A percentile compares a stretch with the other conserved stretches of the same genome.
phyloP scores from a whole-genome alignment of 2,113 vertebrate species.

The Mustelus asterias region DNA sequence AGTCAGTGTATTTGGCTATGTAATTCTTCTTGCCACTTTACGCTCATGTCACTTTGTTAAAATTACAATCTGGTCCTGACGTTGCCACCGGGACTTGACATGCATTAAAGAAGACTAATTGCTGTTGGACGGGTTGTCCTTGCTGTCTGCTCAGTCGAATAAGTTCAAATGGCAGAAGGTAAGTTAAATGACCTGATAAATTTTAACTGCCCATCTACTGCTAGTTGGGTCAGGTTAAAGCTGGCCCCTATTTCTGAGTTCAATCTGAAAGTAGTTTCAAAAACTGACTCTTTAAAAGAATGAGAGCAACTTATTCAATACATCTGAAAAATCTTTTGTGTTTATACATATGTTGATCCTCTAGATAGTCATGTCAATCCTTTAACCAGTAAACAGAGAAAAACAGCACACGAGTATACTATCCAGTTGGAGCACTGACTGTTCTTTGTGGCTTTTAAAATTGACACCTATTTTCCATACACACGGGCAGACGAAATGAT shows the following conservation, averaged over 20 bases:
- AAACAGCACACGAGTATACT: neutral
- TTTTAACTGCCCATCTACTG: neutral
- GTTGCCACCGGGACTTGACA: neutral
- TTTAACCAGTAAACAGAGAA: neutral
- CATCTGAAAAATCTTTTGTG: neutral
- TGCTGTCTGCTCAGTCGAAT: neutral
- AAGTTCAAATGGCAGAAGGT: neutral
- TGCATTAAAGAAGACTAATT: neutral
- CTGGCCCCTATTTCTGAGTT: neutral
- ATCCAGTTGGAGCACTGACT: neutral
- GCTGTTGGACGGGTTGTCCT: neutral
- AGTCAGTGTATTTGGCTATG: neutral
- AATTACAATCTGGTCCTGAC: neutral
- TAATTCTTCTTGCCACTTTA: neutral
- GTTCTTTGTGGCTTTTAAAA: neutral
- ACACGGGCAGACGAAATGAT: neutral
- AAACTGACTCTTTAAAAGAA: neutral
- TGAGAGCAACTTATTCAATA: neutral
- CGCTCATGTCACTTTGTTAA: neutral
- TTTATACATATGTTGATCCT: neutral
- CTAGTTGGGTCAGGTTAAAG: neutral
- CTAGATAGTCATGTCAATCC: neutral
- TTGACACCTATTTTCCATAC: neutral
- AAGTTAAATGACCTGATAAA: neutral
- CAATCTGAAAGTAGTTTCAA: neutral